Percentiles rank a stretch among this genome's conserved stretches.
Evolutionary conservation across 2,797 vertebrate species (phyloP).

Genomic region (Pseudochirops corinnae): DNA sequence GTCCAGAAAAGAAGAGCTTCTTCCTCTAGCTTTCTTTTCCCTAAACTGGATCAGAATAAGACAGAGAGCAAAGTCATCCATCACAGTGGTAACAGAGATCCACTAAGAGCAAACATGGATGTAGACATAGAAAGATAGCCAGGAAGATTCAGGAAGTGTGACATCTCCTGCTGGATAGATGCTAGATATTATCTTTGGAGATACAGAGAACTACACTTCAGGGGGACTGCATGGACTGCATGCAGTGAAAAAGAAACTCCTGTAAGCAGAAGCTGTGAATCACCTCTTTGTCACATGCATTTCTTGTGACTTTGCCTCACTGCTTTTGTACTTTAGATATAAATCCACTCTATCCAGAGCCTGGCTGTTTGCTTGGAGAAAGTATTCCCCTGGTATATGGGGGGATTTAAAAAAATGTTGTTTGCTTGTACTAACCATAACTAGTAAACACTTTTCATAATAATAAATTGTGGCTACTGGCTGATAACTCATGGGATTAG

Average conservation of each 20-base stretch:
- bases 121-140: background rate
- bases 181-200: background rate
- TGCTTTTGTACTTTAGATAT: background rate
- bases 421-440: background rate
- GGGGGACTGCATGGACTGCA: background rate
- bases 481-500: background rate
- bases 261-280: background rate
- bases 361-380: background rate
- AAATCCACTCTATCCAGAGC: background rate
- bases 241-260: background rate
- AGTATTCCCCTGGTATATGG: background rate
- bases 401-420: background rate
- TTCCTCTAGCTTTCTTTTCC: background rate
- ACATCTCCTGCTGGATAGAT: background rate
- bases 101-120: background rate
- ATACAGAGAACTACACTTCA: background rate
- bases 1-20: background rate
- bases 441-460: background rate
- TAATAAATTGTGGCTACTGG: background rate
- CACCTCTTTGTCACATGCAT: background rate
- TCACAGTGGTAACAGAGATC: background rate
- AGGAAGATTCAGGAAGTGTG: background rate
- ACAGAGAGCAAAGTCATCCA: background rate
- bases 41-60: background rate
- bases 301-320: background rate